Conservation (phyloP, 2,113 vertebrate species). For the Hydrochoerus hydrochaeris region DNA sequence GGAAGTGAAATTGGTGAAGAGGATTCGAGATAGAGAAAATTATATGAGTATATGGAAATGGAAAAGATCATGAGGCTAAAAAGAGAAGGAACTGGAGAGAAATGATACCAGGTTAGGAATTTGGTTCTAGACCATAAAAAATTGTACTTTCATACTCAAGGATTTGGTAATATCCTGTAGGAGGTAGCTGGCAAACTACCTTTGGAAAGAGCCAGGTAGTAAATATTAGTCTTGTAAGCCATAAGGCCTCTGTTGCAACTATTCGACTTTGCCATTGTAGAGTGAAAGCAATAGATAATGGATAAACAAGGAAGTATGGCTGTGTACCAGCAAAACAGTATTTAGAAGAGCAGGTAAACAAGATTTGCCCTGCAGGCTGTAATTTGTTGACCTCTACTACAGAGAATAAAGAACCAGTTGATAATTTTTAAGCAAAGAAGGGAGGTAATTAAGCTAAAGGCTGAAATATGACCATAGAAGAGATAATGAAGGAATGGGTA, state of each 20-base stretch:
- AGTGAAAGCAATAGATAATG: background rate
- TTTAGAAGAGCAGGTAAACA: constrained; percentile 51
- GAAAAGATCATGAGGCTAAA: background rate
- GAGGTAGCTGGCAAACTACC: background rate
- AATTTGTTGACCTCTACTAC: constrained; percentile 22
- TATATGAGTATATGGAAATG: background rate
- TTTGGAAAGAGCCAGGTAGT: background rate
- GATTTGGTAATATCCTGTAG: constrained; percentile 1
- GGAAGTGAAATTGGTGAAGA: background rate
- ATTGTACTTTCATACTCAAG: background rate
- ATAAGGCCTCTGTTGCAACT: background rate
- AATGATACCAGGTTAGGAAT: background rate
- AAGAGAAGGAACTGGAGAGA: background rate
- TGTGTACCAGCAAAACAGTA: background rate
- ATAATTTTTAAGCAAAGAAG: constrained; percentile 20
- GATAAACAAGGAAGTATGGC: background rate
- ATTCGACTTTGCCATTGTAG: background rate
- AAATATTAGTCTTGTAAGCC: background rate
- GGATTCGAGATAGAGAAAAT: background rate
- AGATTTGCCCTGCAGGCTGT: background rate
- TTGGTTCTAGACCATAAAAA: background rate
- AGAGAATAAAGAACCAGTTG: background rate
- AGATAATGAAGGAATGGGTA: background rate
- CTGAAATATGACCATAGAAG: background rate
- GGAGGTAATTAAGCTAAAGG: constrained; percentile 41